Evolutionary conservation across 2,113 vertebrate species (phyloP).

Genomic region (Notothenia rossii): DNA sequence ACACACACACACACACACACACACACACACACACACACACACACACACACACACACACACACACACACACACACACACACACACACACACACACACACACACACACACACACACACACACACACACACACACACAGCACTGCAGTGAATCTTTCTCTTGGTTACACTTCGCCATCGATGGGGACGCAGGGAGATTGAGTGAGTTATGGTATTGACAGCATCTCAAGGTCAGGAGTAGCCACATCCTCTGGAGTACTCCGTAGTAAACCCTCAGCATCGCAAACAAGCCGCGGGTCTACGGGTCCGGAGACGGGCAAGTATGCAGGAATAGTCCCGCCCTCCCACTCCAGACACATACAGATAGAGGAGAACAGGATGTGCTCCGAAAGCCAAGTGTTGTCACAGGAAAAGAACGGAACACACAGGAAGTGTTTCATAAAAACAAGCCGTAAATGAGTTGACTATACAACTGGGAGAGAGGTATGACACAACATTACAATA

Average conservation of each 20-base stretch:
- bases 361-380: constrained; percentile 33
- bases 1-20: neutral
- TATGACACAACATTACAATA: constrained; percentile 46
- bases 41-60: neutral
- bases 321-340: constrained; percentile 24
- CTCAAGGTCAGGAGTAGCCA: constrained; percentile 65
- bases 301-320: constrained; percentile 31
- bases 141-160: too few relatives aligned
- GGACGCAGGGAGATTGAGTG: constrained; percentile 25
- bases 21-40: neutral
- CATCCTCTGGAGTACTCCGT: neutral
- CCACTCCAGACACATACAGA: constrained; percentile 26
- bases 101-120: neutral
- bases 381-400: constrained; percentile 66
- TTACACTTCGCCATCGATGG: neutral
- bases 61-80: neutral
- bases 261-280: constrained; percentile 57
- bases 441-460: constrained; percentile 10
- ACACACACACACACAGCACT: neutral
- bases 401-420: constrained; percentile 19
- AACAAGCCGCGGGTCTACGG: constrained; percentile 59
- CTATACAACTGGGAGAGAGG: neutral
- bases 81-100: neutral
- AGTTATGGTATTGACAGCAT: constrained; percentile 39
- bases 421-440: constrained; percentile 24